These are phyloP conservation scores for Spea bombifrons DNA, from an alignment of 2,113 vertebrate genomes.

Conservation along the genomic window DNA sequence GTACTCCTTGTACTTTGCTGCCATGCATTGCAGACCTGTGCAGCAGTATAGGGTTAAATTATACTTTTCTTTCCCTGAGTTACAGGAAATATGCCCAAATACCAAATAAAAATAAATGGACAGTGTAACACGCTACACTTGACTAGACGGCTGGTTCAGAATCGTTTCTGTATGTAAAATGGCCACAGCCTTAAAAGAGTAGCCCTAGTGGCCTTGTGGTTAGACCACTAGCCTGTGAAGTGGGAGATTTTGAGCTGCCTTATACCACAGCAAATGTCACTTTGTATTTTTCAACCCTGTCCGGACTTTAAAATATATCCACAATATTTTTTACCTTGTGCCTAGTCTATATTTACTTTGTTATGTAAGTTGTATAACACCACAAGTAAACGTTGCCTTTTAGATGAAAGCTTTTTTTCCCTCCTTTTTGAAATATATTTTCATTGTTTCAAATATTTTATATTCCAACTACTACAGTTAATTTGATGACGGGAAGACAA, in stretches of 20 bases:
- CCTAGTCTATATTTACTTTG: no score
- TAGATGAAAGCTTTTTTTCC: no score
- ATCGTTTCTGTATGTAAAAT: slow-evolving; percentile 29
- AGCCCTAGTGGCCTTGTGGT: slow-evolving; percentile 41
- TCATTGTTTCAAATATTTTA: no score
- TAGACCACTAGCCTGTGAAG: slow-evolving; percentile 36
- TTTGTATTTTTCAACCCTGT: slow-evolving; percentile 40
- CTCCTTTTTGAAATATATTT: no score
- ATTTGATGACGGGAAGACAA: no score
- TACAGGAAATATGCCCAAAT: slow-evolving; percentile 36
- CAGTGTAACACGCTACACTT: neutral
- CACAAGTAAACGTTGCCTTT: no score
- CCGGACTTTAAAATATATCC: slow-evolving; percentile 19
- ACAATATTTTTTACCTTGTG: slow-evolving; percentile 11
- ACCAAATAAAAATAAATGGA: slow-evolving; percentile 35
- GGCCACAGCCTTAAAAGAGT: slow-evolving; percentile 31
- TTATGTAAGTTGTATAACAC: no score
- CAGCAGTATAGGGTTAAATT: slow-evolving; percentile 3
- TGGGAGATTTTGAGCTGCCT: slow-evolving; percentile 26
- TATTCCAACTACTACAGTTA: no score
- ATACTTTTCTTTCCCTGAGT: neutral
- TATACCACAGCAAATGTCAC: slow-evolving; percentile 28
- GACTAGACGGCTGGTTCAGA: slow-evolving; percentile 9
- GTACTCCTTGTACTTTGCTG: neutral
- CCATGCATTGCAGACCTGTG: neutral